phyloP scores from a whole-genome alignment of 2,113 vertebrate genomes.

The Poeciliopsis occidentalis region DNA sequence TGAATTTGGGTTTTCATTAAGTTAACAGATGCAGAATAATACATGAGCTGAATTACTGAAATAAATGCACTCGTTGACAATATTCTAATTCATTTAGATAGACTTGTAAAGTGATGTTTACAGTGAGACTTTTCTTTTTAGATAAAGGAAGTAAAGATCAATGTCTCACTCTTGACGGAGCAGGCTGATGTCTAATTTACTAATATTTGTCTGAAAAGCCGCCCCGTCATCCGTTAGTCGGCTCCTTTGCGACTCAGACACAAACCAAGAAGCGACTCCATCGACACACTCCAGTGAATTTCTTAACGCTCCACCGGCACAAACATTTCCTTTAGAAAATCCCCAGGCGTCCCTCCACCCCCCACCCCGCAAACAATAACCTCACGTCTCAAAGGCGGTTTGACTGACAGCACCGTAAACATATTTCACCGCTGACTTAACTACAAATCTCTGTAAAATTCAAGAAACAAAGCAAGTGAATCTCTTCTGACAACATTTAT shows the following conservation, averaged over 20 bases:
- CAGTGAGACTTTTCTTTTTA: background rate
- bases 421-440: background rate
- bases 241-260: conserved; percentile 30
- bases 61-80: no score
- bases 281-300: conserved; percentile 50
- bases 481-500: no score
- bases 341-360: conserved; percentile 9
- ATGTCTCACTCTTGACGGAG: background rate
- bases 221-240: conserved; percentile 14
- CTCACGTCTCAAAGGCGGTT: conserved; percentile 7
- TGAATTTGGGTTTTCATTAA: no score
- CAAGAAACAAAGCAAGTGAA: no score
- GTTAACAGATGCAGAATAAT: no score
- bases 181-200: conserved; percentile 2
- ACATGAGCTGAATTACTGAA: no score
- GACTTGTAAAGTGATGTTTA: no score
- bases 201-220: background rate
- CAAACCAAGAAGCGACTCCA: conserved; percentile 37
- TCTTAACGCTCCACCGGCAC: conserved; percentile 37
- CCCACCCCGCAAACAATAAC: background rate
- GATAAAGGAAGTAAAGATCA: background rate
- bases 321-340: conserved; percentile 25
- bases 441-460: no score
- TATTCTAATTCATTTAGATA: no score
- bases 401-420: conserved; percentile 13